These are phyloP conservation scores for Oeneis ivallda DNA, from an alignment of 2,888 invertebrate genomes.

Conservation along the genomic window DNA sequence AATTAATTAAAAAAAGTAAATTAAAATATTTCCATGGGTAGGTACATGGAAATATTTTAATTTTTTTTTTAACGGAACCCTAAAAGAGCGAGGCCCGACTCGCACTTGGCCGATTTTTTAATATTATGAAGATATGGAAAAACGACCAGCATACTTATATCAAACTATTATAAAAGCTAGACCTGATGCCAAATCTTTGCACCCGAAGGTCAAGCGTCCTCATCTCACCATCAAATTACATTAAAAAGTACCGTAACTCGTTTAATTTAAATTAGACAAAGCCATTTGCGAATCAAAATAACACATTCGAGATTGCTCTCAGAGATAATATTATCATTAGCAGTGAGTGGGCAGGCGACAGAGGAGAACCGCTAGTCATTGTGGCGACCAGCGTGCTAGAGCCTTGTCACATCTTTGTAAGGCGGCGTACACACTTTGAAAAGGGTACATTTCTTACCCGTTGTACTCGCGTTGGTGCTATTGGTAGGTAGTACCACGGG, in stretches of 20 bases:
- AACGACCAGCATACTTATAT: too few relatives aligned
- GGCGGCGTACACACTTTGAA: constrained; percentile 10
- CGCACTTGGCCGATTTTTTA: too few relatives aligned
- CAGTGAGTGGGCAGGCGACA: constrained; percentile 76
- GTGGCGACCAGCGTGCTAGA: constrained; percentile 50
- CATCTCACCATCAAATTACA: constrained; percentile 16
- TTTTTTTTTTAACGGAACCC: too few relatives aligned
- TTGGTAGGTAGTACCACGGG: too few relatives aligned
- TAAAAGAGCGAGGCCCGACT: too few relatives aligned
- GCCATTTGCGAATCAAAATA: constrained; percentile 50
- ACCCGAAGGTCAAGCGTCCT: neutral
- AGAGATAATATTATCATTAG: constrained; percentile 79
- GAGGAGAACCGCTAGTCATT: constrained; percentile 70
- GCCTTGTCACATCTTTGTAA: constrained; percentile 44
- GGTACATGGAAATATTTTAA: too few relatives aligned
- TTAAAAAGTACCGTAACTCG: constrained; percentile 24
- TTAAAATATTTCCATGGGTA: too few relatives aligned
- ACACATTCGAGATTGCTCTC: constrained; percentile 56
- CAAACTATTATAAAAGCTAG: neutral
- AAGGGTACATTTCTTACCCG: too few relatives aligned
- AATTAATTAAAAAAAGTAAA: too few relatives aligned
- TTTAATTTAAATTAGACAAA: constrained; percentile 28
- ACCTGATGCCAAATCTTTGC: neutral
- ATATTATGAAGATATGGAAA: neutral
- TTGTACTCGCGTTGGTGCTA: too few relatives aligned